Base-by-base conservation (phyloP, 2,888 invertebrate species). In the Sycophila texana region DNA sequence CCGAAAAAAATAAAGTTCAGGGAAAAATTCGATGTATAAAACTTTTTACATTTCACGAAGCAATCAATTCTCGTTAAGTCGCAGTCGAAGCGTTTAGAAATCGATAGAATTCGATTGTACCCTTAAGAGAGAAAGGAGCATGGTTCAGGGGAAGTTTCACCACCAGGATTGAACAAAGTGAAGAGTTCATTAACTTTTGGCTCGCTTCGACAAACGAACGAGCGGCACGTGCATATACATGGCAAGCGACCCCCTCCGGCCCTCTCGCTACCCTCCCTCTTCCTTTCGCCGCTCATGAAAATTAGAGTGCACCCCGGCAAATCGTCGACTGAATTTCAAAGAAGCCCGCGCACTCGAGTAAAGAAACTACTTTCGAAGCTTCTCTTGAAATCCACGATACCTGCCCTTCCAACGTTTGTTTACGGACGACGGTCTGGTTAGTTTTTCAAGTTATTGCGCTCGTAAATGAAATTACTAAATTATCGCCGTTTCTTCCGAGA, bases 101-200 rank as follows among this genome's bases (percentile, higher is more conserved):
- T 49, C 47, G 14, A 66, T 47, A 47, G 7, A 66, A 74, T 58
- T 66, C 47, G 53, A 58, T 74, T 74, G 55, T 30, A n/a, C 18
- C 39, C 16, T 63, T 39, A 26, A 26, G 16, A n/a, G 39, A 18
- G 63, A 30, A 39, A 63, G 53, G 14, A 30, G 20, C 22, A 1
- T 7, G 22, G 49, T 22, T 4, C 22, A 16, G 51, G 49, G 18
- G 26, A 16, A 16, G 26, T 2, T 51, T 51, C 26, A 16, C 72
- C 22, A 51, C 53, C 55, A 55, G 53, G 65, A 66, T 74, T 66
- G 57, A 74, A 74, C 65, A 57, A 74, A 49, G 65, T 57, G 22
- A 57, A 66, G 74, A 49, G 74, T 66, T 74, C 74, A 66, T 66
- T 66, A 66, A 74, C 65, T 74, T 66, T 74, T 65, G 22, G 65